phyloP scores from a whole-genome alignment of 1,140 invertebrate genomes.

The Diachasmimorpha longicaudata region DNA sequence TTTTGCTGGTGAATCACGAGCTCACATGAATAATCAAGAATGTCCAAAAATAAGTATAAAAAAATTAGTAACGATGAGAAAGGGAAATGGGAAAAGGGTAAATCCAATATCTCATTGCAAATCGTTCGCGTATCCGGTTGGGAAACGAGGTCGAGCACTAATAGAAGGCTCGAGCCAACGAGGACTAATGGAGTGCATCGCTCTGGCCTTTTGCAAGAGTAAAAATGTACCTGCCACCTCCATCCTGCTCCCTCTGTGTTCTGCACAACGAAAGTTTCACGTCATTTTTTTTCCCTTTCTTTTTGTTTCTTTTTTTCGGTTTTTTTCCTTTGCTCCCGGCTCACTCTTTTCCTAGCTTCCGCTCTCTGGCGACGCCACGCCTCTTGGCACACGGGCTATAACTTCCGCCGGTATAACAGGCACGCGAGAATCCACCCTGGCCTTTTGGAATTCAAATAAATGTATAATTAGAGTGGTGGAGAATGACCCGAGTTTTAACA shows the following conservation, averaged over 20 bases:
- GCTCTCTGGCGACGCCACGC: neutral
- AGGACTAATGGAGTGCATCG: constrained; percentile 26
- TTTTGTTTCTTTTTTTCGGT: neutral
- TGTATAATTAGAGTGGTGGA: constrained; percentile 16
- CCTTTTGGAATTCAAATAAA: constrained; percentile 21
- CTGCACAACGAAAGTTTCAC: neutral
- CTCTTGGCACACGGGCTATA: neutral
- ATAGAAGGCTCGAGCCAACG: constrained; percentile 22
- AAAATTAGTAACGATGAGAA: neutral
- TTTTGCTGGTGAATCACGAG: no score
- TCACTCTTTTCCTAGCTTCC: neutral
- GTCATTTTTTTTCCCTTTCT: neutral
- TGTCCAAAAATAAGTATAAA: neutral
- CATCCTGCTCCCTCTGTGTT: neutral
- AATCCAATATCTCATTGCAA: constrained; percentile 19
- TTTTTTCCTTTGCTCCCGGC: neutral
- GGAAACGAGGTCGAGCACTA: constrained; percentile 26
- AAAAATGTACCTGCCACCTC: constrained; percentile 25
- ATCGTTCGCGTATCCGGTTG: constrained; percentile 17
- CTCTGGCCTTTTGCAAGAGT: constrained; percentile 23
- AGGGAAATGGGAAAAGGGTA: constrained; percentile 12
- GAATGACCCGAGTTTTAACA: neutral
- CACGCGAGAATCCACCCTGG: neutral
- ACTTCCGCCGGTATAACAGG: neutral
- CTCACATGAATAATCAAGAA: neutral